A percentile compares a stretch with the other conserved stretches of the same genome.
Evolutionary conservation across 2,797 vertebrate genomes (phyloP).

Genomic region (Thalassophryne amazonica): DNA sequence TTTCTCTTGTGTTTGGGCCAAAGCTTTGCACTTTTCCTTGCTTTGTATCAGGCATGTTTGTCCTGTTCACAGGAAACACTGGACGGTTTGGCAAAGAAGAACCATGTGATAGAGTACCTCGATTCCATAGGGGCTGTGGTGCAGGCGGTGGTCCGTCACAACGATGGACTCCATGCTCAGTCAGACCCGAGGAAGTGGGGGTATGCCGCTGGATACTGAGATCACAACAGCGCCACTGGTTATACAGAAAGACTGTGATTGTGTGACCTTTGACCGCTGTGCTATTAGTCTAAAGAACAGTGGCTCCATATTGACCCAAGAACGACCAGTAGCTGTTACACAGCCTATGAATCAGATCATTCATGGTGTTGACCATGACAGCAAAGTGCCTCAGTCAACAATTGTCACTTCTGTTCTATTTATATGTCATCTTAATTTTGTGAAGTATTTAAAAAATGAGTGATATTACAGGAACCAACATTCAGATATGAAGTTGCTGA

Average conservation of each 20-base stretch:
- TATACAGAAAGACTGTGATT: not conserved
- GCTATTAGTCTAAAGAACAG: conserved; percentile 1
- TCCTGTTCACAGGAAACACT: conserved; percentile 55
- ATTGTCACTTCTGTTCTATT: not conserved
- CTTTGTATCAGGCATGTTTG: not conserved
- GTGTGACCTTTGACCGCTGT: conserved; percentile 13
- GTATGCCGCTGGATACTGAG: conserved; percentile 78
- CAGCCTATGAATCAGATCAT: not conserved
- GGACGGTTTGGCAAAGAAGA: conserved; percentile 68
- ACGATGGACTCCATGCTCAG: conserved; percentile 65
- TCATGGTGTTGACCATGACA: not conserved
- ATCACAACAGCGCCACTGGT: conserved; percentile 8
- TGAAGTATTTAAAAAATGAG: not conserved
- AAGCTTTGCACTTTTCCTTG: not conserved
- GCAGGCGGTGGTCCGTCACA: conserved; percentile 68
- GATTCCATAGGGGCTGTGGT: conserved; percentile 56
- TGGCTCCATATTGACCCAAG: not conserved
- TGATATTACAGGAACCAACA: not conserved
- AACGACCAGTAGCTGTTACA: not conserved
- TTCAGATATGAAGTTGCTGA: not conserved
- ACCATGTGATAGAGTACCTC: conserved; percentile 60
- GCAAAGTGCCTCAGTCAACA: conserved; percentile 1
- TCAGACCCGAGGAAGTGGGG: conserved; percentile 79
- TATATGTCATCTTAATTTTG: not conserved
- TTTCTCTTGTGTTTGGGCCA: too few species aligned